phyloP scores from a whole-genome alignment of 2,888 invertebrate genomes.

The Agelastica alni region DNA sequence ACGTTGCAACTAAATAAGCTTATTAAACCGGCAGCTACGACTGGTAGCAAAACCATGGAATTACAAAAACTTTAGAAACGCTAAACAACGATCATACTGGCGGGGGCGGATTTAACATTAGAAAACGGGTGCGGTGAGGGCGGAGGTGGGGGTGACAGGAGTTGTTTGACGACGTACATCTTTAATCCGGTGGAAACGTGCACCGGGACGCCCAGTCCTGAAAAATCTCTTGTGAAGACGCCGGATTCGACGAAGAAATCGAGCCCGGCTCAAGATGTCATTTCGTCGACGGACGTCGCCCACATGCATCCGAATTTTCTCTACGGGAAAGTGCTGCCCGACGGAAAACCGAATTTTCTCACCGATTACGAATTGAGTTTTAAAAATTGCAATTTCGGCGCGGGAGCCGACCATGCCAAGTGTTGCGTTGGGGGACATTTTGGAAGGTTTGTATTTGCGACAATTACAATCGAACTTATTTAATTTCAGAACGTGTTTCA shows the following conservation, averaged over 20 bases:
- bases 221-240: constrained; percentile 52
- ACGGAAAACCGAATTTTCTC: constrained; percentile 47
- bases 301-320: constrained; percentile 50
- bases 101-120: constrained; percentile 47
- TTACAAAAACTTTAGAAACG: too few relatives aligned
- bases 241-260: constrained; percentile 28
- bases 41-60: too few relatives aligned
- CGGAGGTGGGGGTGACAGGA: constrained; percentile 43
- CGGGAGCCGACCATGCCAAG: constrained; percentile 45
- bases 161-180: constrained; percentile 60
- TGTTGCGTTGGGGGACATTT: constrained; percentile 51
- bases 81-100: constrained; percentile 44
- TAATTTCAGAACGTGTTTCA: background rate
- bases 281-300: constrained; percentile 39
- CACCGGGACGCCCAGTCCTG: constrained; percentile 63
- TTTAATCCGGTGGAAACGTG: constrained; percentile 64
- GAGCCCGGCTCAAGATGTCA: constrained; percentile 34
- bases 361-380: constrained; percentile 49
- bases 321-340: constrained; percentile 46
- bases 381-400: constrained; percentile 46
- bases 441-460: constrained; percentile 37
- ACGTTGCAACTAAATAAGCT: too few relatives aligned
- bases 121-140: constrained; percentile 51
- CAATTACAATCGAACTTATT: too few relatives aligned
- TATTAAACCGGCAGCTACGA: too few relatives aligned